Conservation (phyloP, 2,888 invertebrate species). For the Thymelicus acteon region DNA sequence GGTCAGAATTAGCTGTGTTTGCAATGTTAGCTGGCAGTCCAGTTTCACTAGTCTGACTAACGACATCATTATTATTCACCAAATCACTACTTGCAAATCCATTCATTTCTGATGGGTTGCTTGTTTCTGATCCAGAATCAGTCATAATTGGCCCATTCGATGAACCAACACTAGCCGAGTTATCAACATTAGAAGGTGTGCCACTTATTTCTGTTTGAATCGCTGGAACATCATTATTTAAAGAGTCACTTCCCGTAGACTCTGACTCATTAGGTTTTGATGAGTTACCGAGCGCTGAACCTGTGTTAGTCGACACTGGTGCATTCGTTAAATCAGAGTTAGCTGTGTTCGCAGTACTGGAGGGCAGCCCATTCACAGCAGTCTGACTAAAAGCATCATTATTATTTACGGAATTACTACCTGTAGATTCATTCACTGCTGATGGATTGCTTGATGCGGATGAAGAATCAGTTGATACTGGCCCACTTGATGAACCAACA, state of each 20-base stretch:
- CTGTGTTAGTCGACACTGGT: background rate
- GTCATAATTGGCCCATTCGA: background rate
- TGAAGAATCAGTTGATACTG: background rate
- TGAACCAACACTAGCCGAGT: background rate
- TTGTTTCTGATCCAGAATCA: background rate
- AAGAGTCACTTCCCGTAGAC: background rate
- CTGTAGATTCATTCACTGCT: background rate
- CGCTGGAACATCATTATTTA: background rate
- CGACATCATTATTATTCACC: background rate
- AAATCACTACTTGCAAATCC: background rate
- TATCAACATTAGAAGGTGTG: background rate
- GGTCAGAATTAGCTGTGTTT: background rate
- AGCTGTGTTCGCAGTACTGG: background rate
- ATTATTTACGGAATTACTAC: background rate
- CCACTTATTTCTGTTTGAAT: background rate
- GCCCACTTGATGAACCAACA: slow-evolving; percentile 9
- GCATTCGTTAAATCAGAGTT: background rate
- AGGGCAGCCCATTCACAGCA: background rate
- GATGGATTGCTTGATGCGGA: background rate
- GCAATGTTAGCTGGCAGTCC: background rate
- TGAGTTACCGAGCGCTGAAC: background rate
- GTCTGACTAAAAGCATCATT: background rate
- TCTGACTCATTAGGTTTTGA: background rate
- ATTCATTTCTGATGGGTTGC: background rate
- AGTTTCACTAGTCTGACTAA: background rate